Evolutionary conservation across 2,888 invertebrate species (phyloP).

Genomic region (Tachina lurida): DNA sequence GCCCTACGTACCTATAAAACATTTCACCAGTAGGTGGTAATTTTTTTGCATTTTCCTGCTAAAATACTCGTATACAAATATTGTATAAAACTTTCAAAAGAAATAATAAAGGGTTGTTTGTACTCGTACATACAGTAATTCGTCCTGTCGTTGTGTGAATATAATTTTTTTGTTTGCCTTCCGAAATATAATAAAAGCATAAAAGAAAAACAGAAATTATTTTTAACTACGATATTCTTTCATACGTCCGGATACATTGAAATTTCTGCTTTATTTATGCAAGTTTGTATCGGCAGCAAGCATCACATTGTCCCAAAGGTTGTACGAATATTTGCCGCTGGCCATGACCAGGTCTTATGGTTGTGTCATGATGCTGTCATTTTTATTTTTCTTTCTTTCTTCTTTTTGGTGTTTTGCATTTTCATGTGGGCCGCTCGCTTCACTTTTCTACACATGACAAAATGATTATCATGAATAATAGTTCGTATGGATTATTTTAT

Average conservation of each 20-base stretch:
- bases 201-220: slow-evolving; percentile 17
- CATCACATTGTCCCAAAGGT: slow-evolving; percentile 58
- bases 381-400: slow-evolving; percentile 38
- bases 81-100: slow-evolving; percentile 37
- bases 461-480: slow-evolving; percentile 51
- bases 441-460: slow-evolving; percentile 2
- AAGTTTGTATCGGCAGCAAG: background rate
- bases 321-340: slow-evolving; percentile 52
- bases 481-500: slow-evolving; percentile 43
- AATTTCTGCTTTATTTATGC: slow-evolving; percentile 6
- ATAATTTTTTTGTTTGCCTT: slow-evolving; percentile 11
- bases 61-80: background rate
- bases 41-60: background rate
- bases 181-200: slow-evolving; percentile 9
- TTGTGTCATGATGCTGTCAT: slow-evolving; percentile 59
- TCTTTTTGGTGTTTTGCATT: background rate
- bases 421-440: slow-evolving; percentile 18
- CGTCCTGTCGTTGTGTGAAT: slow-evolving; percentile 39
- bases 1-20: slow-evolving; percentile 1
- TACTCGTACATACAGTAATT: slow-evolving; percentile 12
- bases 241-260: slow-evolving; percentile 13
- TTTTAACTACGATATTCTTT: slow-evolving; percentile 19
- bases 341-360: slow-evolving; percentile 65
- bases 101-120: slow-evolving; percentile 39
- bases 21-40: slow-evolving; percentile 18